Percentiles rank a stretch among this genome's conserved stretches.
Evolutionary conservation across 2,888 invertebrate species (phyloP).

Genomic region (Cryptocheilus praepositus): DNA sequence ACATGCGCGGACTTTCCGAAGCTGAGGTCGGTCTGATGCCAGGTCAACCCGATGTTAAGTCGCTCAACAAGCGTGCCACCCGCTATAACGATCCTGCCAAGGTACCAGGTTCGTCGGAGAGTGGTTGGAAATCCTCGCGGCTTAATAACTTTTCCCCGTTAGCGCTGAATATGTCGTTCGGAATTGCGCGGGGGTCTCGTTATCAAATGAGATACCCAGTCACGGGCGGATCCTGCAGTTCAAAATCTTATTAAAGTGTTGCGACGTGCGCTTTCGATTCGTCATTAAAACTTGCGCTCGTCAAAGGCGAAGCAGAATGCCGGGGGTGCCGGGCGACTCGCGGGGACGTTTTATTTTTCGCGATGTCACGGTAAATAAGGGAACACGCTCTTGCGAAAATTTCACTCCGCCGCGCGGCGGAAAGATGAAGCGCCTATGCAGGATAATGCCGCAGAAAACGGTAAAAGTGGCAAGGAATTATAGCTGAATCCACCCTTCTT

Average conservation of each 20-base stretch:
- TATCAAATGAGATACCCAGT: no score
- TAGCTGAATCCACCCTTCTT: constrained; percentile 20
- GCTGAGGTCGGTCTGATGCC: not conserved
- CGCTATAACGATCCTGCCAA: not conserved
- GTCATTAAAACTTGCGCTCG: no score
- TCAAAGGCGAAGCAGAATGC: no score
- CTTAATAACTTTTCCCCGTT: constrained; percentile 30
- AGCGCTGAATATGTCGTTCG: constrained; percentile 10
- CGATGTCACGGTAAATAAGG: not conserved
- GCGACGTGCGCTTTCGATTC: no score
- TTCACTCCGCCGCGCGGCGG: constrained; percentile 15
- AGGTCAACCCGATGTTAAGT: not conserved
- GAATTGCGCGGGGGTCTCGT: not conserved
- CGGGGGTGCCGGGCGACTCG: no score
- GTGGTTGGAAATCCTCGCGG: constrained; percentile 4
- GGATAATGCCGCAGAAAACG: constrained; percentile 18
- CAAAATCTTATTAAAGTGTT: no score
- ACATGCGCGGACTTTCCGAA: not conserved
- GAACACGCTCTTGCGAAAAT: constrained; percentile 4
- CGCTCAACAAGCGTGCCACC: not conserved
- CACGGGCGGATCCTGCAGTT: no score
- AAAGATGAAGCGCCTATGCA: constrained; percentile 28
- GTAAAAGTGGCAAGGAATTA: constrained; percentile 37
- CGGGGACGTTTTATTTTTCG: not conserved
- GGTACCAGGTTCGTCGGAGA: constrained; percentile 18